These are phyloP conservation scores for Acanthaster planci DNA, from an alignment of 35 echinoderm and acorn worm genomes.

Conservation along the genomic window DNA sequence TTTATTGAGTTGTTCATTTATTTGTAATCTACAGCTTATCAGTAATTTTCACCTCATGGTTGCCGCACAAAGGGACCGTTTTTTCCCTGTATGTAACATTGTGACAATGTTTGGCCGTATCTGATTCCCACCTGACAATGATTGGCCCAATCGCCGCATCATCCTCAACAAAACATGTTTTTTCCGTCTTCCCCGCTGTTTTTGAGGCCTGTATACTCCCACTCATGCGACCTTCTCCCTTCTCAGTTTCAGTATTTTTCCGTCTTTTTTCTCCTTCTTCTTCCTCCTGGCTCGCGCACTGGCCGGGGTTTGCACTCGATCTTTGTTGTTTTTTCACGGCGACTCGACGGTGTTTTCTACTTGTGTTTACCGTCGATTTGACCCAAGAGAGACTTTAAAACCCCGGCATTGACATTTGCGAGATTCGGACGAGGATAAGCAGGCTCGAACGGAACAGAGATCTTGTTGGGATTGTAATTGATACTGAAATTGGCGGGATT, in stretches of 20 bases:
- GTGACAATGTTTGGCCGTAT: no score
- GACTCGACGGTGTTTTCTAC: neutral
- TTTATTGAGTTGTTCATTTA: no score
- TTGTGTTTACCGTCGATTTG: neutral
- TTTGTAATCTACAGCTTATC: no score
- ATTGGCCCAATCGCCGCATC: no score
- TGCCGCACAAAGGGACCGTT: no score
- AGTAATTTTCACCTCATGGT: no score
- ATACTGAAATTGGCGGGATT: neutral
- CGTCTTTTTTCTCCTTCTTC: no score
- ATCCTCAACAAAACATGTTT: conserved; percentile 5
- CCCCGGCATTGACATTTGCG: neutral
- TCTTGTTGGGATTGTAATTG: neutral
- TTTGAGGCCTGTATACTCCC: neutral
- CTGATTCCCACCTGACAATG: no score
- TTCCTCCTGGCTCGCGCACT: neutral
- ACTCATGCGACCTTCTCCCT: neutral
- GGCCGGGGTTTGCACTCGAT: neutral
- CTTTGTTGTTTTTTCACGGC: neutral
- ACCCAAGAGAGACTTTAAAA: neutral
- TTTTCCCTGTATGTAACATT: no score
- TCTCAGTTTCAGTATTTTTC: no score
- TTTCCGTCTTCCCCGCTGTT: neutral
- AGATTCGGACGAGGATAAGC: neutral
- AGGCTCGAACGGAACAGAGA: neutral